Percentiles rank a stretch among this genome's conserved stretches.
Evolutionary conservation across 2,888 invertebrate genomes (phyloP).

Genomic region (Eristalinus sepulchralis): DNA sequence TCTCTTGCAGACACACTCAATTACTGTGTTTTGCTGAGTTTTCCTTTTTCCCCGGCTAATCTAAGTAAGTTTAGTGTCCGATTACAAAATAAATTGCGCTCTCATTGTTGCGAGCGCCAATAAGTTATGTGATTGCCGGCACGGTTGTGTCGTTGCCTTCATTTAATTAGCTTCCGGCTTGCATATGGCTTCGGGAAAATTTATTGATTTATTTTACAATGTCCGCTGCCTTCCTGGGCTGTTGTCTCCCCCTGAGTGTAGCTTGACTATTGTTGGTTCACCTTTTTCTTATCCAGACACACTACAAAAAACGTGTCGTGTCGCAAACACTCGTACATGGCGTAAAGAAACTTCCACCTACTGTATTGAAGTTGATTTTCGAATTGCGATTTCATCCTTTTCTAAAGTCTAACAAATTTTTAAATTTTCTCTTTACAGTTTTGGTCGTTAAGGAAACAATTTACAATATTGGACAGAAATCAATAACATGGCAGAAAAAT

Average conservation of each 20-base stretch:
- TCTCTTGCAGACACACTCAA: not conserved
- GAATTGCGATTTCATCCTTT: too few species aligned
- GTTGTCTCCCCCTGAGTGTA: too few species aligned
- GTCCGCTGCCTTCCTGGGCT: too few species aligned
- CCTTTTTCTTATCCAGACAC: too few species aligned
- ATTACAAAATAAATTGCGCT: not conserved
- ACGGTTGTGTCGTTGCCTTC: not conserved
- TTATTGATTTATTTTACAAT: not conserved
- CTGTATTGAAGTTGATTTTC: too few species aligned
- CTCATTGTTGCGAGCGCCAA: not conserved
- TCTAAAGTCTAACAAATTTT: too few species aligned
- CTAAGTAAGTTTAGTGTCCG: not conserved
- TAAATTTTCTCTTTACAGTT: too few species aligned
- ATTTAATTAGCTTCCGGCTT: not conserved
- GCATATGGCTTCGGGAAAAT: not conserved
- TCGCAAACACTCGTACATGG: too few species aligned
- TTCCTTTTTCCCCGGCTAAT: not conserved
- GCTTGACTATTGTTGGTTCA: too few species aligned
- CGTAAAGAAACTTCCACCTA: too few species aligned
- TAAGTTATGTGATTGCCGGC: not conserved
- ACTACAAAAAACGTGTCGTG: too few species aligned
- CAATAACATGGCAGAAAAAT: constrained; percentile 20
- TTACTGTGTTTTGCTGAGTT: not conserved
- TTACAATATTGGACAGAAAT: not conserved
- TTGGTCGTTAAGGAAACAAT: not conserved